Percentiles rank a stretch among this genome's conserved stretches.
These are phyloP conservation scores for Agrilus planipennis DNA, from an alignment of 1,140 invertebrate species.

Conservation along the genomic window DNA sequence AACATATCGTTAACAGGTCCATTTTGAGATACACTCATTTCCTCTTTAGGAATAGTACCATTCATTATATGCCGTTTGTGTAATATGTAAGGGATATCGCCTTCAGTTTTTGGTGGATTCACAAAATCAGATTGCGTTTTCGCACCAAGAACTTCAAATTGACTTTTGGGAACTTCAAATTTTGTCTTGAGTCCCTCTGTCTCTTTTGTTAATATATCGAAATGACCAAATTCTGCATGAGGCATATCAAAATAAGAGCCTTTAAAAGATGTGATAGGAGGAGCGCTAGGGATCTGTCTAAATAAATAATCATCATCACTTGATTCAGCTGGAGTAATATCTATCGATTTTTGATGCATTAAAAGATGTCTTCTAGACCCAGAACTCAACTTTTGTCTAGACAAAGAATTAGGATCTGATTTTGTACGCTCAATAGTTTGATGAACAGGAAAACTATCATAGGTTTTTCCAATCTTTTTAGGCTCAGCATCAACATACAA, in stretches of 20 bases:
- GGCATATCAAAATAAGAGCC: constrained; percentile 34
- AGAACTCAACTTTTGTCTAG: constrained; percentile 54
- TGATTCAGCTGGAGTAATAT: constrained; percentile 67
- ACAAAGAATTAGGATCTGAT: constrained; percentile 66
- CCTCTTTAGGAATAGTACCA: constrained; percentile 49
- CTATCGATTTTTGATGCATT: constrained; percentile 80
- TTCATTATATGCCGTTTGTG: constrained; percentile 75
- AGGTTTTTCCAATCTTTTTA: constrained; percentile 17
- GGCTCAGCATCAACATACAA: constrained; percentile 32
- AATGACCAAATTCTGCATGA: constrained; percentile 49
- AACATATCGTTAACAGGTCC: constrained; percentile 3
- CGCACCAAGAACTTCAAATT: constrained; percentile 32
- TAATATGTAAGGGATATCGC: constrained; percentile 70
- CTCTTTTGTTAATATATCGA: constrained; percentile 46
- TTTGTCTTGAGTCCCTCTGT: constrained; percentile 32
- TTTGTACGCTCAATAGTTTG: constrained; percentile 69
- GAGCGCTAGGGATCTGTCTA: constrained; percentile 55
- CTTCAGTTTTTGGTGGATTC: constrained; percentile 40
- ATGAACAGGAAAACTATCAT: constrained; percentile 36
- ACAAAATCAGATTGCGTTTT: constrained; percentile 34
- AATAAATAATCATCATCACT: constrained; percentile 67
- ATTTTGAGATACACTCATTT: constrained; percentile 11
- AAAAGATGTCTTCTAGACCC: constrained; percentile 58
- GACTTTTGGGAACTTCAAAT: constrained; percentile 46
- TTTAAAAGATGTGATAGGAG: constrained; percentile 44